phyloP scores from a whole-genome alignment of 2,113 vertebrate species.

The Bos indicus region DNA sequence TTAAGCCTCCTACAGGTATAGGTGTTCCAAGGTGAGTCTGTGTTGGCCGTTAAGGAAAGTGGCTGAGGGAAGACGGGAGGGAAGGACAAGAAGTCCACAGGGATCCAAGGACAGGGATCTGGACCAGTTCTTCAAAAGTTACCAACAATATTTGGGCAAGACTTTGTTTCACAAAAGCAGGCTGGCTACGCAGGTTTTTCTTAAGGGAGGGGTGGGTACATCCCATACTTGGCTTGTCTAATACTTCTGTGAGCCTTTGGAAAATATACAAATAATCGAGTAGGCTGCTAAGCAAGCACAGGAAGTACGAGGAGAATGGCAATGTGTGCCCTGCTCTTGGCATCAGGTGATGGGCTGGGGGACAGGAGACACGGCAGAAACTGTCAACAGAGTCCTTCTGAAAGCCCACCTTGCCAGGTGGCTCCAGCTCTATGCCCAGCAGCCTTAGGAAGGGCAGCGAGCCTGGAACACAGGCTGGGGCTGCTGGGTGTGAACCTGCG shows the following conservation, averaged over 20 bases:
- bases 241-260: neutral
- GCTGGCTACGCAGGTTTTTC: neutral
- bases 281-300: neutral
- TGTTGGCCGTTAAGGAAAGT: neutral
- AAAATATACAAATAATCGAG: neutral
- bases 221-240: neutral
- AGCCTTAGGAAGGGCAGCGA: neutral
- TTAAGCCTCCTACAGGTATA: neutral
- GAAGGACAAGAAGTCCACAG: neutral
- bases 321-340: neutral
- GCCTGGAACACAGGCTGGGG: neutral
- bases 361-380: neutral
- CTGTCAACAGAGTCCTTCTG: neutral
- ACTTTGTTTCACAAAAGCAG: neutral
- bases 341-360: neutral
- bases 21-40: neutral
- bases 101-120: no score
- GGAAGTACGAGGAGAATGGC: neutral
- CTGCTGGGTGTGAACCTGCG: rapidly evolving
- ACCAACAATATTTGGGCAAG: neutral
- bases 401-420: neutral
- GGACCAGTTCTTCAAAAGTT: neutral
- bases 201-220: neutral
- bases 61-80: neutral
- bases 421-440: neutral